Percentiles rank a stretch among this genome's conserved stretches.
Conservation (phyloP, 2,888 invertebrate genomes). For the Hirtodrosophila alboralis region DNA sequence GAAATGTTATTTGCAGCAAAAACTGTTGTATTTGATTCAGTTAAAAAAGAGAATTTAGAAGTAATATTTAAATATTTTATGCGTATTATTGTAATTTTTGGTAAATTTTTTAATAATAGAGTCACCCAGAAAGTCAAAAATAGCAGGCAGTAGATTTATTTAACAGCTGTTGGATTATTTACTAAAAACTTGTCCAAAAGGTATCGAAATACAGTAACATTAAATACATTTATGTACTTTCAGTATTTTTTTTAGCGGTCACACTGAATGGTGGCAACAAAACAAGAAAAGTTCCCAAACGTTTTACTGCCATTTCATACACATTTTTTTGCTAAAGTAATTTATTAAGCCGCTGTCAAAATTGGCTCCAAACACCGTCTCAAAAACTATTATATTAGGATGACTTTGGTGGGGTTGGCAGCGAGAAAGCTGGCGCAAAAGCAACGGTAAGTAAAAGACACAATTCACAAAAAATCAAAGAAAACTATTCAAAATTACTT, state of each 20-base stretch:
- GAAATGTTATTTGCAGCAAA: too few species aligned
- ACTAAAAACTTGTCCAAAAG: too few species aligned
- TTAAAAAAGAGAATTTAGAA: too few species aligned
- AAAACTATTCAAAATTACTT: neutral
- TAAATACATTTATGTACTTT: conserved; percentile 4
- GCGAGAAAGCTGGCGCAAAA: conserved; percentile 82
- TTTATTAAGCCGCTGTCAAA: conserved; percentile 43
- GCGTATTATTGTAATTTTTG: too few species aligned
- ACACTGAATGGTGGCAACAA: conserved; percentile 30
- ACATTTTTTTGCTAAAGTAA: conserved; percentile 9
- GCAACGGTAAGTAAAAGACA: conserved; percentile 70
- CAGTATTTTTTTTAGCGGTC: neutral
- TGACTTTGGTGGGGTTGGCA: conserved; percentile 82
- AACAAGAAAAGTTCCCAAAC: conserved; percentile 35
- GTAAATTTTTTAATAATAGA: too few species aligned
- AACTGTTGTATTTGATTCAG: too few species aligned
- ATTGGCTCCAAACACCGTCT: conserved; percentile 62
- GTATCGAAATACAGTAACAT: conserved; percentile 4
- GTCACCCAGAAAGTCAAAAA: too few species aligned
- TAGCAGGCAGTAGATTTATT: too few species aligned
- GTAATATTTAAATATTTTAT: too few species aligned
- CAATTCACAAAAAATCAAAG: neutral
- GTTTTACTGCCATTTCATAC: conserved; percentile 14
- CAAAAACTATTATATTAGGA: conserved; percentile 64
- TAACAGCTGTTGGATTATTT: too few species aligned